Evolutionary conservation across 2,797 vertebrate genomes (phyloP), one percentile per base, ranked within the genome.

Genomic region (Acestrorhynchus altus): DNA sequence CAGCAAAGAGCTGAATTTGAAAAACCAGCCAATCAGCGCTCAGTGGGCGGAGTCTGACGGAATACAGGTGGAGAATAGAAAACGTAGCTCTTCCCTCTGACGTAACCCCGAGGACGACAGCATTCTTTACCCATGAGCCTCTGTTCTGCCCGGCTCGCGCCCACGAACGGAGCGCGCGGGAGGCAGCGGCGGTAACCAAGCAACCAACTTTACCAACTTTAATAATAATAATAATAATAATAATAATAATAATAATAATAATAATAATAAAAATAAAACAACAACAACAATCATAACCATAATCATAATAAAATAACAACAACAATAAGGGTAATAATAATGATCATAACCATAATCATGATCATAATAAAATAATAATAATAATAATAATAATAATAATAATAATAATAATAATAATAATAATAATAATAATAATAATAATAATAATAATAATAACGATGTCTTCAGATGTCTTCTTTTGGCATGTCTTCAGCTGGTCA

Each of bases 61-160:
- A 59, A 59, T 15, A 31, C 56, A 24, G 56, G 52, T 59, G 56
- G 24, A 10, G 11, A 57, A 28, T 5, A 26, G 13, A 46, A 16
- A 9, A 6, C 16, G 83, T 61, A 67, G 82, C 89, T 89, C 87
- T 86, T 87, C 87, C 89, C 86, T 84, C 86, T 88, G 88, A 91
- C 90, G 85, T 84, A 86, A 74, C 84, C 86, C 70, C 84, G 72
- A 57, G 2, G 9, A 63, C 86, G 76, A 72, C 92, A 75, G 61
- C 91, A 87, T 76, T 74, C 8, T 83, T 91, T 93, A 90, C 93
- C 93, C 94, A 93, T 6, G 87, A 93, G 31, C 77, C 91, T 64
- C 77, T 51, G 20, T 81, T 80, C 75, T 83, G 80, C 42, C 64
- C 56, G 26, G 13, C 68, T 73, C 56, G 75, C 75, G 69, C 44